These are phyloP conservation scores for Manduca sexta DNA, from an alignment of 1,140 invertebrate genomes.

Conservation along the genomic window DNA sequence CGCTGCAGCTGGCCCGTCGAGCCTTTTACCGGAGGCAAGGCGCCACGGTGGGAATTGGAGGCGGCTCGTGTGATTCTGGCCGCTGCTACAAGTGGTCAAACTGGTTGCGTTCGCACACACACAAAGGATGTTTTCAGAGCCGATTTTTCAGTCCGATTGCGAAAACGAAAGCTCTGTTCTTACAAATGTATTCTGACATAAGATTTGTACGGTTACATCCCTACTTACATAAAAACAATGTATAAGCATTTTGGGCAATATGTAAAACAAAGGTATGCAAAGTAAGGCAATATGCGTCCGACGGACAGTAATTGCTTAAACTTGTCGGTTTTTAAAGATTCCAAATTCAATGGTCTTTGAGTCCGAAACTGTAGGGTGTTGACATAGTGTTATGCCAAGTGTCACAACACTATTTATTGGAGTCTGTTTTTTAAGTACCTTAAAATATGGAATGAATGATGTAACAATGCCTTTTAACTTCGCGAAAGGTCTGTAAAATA, in stretches of 20 bases:
- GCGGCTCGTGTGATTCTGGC: constrained; percentile 7
- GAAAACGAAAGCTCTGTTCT: constrained; percentile 20
- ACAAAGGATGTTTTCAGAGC: constrained; percentile 23
- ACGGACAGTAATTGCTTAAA: not conserved
- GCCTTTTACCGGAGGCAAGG: constrained; percentile 10
- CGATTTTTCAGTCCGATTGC: constrained; percentile 30
- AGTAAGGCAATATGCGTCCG: not conserved
- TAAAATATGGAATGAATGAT: no score
- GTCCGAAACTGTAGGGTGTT: no score
- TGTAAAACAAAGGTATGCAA: constrained; percentile 1
- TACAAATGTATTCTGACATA: constrained; percentile 12
- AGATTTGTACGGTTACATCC: constrained; percentile 7
- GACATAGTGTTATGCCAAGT: no score
- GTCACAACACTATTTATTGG: no score
- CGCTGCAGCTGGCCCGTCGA: constrained; percentile 13
- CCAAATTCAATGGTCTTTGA: no score
- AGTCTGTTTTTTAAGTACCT: no score
- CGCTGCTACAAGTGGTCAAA: constrained; percentile 8
- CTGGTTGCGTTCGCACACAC: constrained; percentile 13
- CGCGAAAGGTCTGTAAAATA: no score
- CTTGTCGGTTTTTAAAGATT: not conserved
- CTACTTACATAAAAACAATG: constrained; percentile 18
- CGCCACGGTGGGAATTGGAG: not conserved
- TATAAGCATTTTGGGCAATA: constrained; percentile 5
- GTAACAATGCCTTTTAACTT: no score